Conservation (phyloP, 2,113 vertebrate genomes). For the Prinia subflava region DNA sequence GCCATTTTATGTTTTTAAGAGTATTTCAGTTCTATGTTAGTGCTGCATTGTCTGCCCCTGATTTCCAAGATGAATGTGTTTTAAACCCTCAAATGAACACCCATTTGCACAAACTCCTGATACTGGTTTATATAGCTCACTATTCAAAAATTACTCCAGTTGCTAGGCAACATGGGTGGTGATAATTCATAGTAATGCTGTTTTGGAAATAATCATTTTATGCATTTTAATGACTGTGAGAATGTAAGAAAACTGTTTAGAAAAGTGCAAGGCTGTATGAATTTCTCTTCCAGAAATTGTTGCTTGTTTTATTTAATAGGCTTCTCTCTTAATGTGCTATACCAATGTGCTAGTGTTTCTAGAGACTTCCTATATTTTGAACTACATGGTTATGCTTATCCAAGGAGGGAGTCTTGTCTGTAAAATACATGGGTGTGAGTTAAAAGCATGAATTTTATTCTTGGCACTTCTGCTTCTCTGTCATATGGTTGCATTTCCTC, state of each 20-base stretch:
- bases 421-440: not conserved
- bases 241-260: slow-evolving; percentile 35
- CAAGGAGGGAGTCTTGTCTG: not conserved
- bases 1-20: slow-evolving; percentile 20
- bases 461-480: not conserved
- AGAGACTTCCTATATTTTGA: not conserved
- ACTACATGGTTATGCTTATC: not conserved
- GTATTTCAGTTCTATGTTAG: slow-evolving; percentile 42
- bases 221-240: slow-evolving; percentile 63
- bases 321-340: not conserved
- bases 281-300: slow-evolving; percentile 4
- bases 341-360: not conserved
- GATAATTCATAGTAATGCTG: slow-evolving; percentile 64
- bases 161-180: slow-evolving; percentile 72
- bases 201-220: slow-evolving; percentile 72
- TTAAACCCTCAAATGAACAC: slow-evolving; percentile 54
- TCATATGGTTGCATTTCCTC: not conserved
- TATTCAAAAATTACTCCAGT: slow-evolving; percentile 73
- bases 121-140: slow-evolving; percentile 55
- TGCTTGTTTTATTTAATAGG: not conserved
- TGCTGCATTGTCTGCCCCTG: slow-evolving; percentile 49
- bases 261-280: slow-evolving; percentile 11
- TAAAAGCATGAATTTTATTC: not conserved
- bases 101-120: slow-evolving; percentile 69
- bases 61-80: slow-evolving; percentile 67